Evolutionary conservation across 2,113 vertebrate genomes (phyloP).

Genomic region (Chroicocephalus ridibundus): DNA sequence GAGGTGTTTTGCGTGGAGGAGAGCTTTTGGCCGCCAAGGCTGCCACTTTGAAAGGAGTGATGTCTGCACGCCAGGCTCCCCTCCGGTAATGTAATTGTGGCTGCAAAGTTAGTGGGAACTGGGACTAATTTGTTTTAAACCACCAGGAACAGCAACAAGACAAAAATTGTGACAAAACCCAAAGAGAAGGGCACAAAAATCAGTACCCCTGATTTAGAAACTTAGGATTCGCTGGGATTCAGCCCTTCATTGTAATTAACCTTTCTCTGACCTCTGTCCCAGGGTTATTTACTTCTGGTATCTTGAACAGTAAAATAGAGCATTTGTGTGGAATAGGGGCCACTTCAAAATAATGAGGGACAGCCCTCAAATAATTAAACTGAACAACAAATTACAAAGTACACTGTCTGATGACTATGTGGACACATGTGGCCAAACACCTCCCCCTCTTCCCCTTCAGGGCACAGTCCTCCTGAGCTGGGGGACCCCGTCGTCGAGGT

Average conservation of each 20-base stretch:
- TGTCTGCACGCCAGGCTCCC: background rate
- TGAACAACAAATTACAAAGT: background rate
- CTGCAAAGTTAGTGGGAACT: background rate
- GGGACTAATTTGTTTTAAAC: background rate
- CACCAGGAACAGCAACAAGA: background rate
- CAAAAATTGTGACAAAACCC: background rate
- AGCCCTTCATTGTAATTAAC: background rate
- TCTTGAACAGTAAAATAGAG: background rate
- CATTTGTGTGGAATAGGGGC: background rate
- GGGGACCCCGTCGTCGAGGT: fast-evolving
- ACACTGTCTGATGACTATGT: background rate
- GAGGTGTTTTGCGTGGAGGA: background rate
- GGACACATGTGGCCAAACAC: background rate
- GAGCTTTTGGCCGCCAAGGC: background rate
- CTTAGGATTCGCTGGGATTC: background rate
- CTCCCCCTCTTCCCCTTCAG: background rate
- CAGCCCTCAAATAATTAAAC: background rate
- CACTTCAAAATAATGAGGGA: background rate
- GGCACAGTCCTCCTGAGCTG: background rate
- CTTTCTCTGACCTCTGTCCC: background rate
- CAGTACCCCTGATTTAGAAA: background rate
- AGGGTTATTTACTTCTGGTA: background rate
- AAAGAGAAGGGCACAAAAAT: background rate
- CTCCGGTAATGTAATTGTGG: background rate
- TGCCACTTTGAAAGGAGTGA: background rate